These are phyloP conservation scores for Dolichallabes microphthalmus DNA, from an alignment of 2,113 vertebrate species.

Conservation along the genomic window DNA sequence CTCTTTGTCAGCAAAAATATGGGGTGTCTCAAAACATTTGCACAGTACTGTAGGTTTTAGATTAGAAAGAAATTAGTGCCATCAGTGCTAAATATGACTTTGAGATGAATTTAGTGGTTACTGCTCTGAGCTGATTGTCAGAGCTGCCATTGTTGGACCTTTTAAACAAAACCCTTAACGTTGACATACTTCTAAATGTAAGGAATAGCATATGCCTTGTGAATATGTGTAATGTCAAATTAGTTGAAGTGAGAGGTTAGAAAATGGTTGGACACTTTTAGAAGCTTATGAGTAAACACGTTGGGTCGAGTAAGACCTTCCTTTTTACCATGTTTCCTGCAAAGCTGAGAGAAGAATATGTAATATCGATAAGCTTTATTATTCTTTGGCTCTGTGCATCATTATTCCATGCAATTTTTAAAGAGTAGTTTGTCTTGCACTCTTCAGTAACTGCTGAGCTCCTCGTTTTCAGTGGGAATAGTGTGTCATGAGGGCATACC, in stretches of 20 bases:
- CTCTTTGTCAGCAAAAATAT: no score
- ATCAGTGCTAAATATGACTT: background rate
- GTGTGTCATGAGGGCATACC: slow-evolving; percentile 40
- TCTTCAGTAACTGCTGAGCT: slow-evolving; percentile 16
- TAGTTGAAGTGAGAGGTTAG: no score
- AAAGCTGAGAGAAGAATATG: background rate
- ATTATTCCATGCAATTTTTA: background rate
- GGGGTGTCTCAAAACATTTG: no score
- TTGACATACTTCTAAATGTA: background rate
- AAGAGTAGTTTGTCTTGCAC: slow-evolving; percentile 2
- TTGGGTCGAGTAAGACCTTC: background rate
- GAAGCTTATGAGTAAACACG: background rate
- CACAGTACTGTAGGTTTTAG: background rate
- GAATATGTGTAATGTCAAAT: background rate
- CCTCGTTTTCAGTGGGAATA: background rate
- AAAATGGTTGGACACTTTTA: background rate
- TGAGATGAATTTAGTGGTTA: background rate
- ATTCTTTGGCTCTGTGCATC: background rate
- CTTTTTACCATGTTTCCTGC: background rate
- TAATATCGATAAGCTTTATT: background rate
- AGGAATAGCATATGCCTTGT: background rate
- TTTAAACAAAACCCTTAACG: background rate
- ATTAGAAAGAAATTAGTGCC: background rate
- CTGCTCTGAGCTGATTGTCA: background rate
- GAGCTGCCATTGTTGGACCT: background rate